Percentiles rank a stretch among this genome's conserved stretches.
These are phyloP conservation scores for Stratiomys singularior DNA, from an alignment of 2,888 invertebrate genomes.

Conservation along the genomic window DNA sequence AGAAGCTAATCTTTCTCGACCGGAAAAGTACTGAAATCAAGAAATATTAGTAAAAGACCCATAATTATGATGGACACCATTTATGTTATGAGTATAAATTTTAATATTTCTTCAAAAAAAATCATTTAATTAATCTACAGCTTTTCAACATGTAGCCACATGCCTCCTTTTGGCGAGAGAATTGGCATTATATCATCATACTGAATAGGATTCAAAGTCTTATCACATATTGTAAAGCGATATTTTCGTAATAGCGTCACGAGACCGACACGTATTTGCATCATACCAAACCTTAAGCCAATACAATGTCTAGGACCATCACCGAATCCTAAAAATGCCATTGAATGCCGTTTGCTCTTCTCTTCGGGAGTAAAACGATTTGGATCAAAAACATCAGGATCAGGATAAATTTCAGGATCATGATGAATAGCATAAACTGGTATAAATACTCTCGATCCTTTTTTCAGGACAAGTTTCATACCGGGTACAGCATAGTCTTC, in stretches of 20 bases:
- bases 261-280: constrained; percentile 60
- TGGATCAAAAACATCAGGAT: constrained; percentile 65
- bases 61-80: too few species aligned
- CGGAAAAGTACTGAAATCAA: too few species aligned
- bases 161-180: constrained; percentile 48
- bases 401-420: constrained; percentile 64
- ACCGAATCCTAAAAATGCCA: constrained; percentile 63
- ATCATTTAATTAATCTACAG: not conserved
- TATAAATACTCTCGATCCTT: constrained; percentile 60
- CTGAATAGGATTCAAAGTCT: constrained; percentile 32
- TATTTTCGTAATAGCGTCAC: constrained; percentile 56
- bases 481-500: constrained; percentile 60
- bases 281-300: constrained; percentile 59
- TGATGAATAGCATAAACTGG: constrained; percentile 63
- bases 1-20: too few species aligned
- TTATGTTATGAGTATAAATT: not conserved
- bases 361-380: constrained; percentile 63
- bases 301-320: constrained; percentile 61
- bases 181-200: constrained; percentile 49
- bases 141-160: constrained; percentile 51
- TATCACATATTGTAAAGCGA: constrained; percentile 48
- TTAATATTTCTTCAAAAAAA: not conserved
- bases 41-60: too few species aligned
- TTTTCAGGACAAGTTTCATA: constrained; percentile 58
- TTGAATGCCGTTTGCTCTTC: constrained; percentile 57